These are phyloP conservation scores for Symphodus melops DNA, from an alignment of 2,113 vertebrate species.

Conservation along the genomic window DNA sequence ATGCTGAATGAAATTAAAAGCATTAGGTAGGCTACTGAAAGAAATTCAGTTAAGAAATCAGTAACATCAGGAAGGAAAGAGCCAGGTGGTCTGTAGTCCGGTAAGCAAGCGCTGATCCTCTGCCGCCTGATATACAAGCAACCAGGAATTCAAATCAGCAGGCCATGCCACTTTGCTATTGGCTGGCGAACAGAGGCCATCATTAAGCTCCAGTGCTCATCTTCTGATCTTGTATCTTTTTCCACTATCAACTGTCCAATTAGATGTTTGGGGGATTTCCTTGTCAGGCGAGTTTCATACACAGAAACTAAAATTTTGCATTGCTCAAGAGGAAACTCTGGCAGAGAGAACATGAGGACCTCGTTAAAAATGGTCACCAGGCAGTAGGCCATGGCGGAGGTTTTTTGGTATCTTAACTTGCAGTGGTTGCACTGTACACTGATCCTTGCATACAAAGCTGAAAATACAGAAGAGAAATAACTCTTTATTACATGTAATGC, in stretches of 20 bases:
- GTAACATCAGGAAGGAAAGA: too few species aligned
- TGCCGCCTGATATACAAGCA: background rate
- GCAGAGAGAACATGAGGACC: slow-evolving; percentile 81
- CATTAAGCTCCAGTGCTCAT: slow-evolving; percentile 83
- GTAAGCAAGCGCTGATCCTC: background rate
- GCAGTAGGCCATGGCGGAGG: slow-evolving; percentile 53
- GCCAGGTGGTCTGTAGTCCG: too few species aligned
- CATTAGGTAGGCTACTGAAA: too few species aligned
- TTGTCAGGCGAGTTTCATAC: slow-evolving; percentile 63
- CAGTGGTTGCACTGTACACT: slow-evolving; percentile 79
- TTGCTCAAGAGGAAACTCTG: slow-evolving; percentile 69
- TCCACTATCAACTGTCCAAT: slow-evolving; percentile 78
- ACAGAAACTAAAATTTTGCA: slow-evolving; percentile 79
- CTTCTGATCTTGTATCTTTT: slow-evolving; percentile 67
- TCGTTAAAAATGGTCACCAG: slow-evolving; percentile 83
- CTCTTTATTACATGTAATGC: rapidly evolving
- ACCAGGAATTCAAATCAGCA: slow-evolving; percentile 59
- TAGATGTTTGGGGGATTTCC: slow-evolving; percentile 70
- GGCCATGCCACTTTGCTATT: slow-evolving; percentile 83
- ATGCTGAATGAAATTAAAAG: too few species aligned
- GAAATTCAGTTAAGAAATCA: too few species aligned
- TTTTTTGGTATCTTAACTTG: slow-evolving; percentile 83
- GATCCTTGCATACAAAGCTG: slow-evolving; percentile 79
- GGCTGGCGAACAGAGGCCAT: slow-evolving; percentile 82
- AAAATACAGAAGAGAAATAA: slow-evolving; percentile 10